Conservation (phyloP, 2,888 invertebrate species). For the Osmoderma eremita region DNA sequence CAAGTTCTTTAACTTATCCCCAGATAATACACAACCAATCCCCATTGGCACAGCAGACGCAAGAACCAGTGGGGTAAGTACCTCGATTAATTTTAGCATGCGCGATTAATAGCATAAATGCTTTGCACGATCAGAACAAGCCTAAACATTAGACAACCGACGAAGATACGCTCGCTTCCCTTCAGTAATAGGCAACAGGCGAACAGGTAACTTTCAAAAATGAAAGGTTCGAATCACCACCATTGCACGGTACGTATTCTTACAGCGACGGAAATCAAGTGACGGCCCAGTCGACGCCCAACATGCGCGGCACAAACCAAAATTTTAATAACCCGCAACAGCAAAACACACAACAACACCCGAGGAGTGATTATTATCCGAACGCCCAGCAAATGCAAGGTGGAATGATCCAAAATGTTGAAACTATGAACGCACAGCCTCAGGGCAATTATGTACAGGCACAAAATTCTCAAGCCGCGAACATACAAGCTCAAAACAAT, state of each 20-base stretch:
- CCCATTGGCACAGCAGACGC: constrained; percentile 65
- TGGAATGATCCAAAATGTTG: not conserved
- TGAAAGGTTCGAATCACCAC: not conserved
- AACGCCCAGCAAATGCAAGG: not conserved
- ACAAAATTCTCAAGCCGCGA: not conserved
- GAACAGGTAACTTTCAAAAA: constrained; percentile 20
- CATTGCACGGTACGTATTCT: constrained; percentile 17
- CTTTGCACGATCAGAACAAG: constrained; percentile 44
- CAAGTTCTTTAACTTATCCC: constrained; percentile 54
- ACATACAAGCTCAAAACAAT: not conserved
- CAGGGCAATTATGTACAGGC: not conserved
- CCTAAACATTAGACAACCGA: constrained; percentile 37
- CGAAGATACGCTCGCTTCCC: constrained; percentile 26
- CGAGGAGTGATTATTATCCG: not conserved
- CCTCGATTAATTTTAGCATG: constrained; percentile 16
- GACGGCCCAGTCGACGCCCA: constrained; percentile 2
- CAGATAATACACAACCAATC: constrained; percentile 74
- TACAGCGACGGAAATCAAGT: constrained; percentile 7
- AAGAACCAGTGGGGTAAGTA: constrained; percentile 70
- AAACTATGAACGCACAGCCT: constrained; percentile 4
- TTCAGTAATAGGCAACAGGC: constrained; percentile 9
- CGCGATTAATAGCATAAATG: constrained; percentile 16
- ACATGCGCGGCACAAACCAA: constrained; percentile 14
- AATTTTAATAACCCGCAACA: not conserved
- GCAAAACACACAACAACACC: constrained; percentile 9